Evolutionary conservation across 2,113 vertebrate genomes (phyloP).

Genomic region (Glaucidium brasilianum): DNA sequence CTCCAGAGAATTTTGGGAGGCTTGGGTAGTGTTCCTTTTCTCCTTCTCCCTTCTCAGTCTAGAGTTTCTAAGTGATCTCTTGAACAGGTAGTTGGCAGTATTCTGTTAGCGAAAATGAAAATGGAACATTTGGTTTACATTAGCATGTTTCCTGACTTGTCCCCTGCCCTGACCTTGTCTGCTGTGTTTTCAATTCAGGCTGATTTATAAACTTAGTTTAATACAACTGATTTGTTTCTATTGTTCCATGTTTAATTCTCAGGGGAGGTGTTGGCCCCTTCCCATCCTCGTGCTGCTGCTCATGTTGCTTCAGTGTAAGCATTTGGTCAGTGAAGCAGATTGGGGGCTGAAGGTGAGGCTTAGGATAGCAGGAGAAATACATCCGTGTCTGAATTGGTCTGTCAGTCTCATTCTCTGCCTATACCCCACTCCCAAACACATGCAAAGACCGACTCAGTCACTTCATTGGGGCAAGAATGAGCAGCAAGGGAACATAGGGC

Average conservation of each 20-base stretch:
- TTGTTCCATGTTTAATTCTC: not conserved
- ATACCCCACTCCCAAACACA: fast-evolving
- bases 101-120: not conserved
- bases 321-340: not conserved
- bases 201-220: not conserved
- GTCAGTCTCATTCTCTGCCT: not conserved
- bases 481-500: not conserved
- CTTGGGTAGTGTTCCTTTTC: not conserved
- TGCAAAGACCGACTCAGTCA: fast-evolving
- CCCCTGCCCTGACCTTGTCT: not conserved
- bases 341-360: not conserved
- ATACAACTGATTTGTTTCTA: not conserved
- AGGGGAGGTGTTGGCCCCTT: not conserved
- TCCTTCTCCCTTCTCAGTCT: not conserved
- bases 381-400: not conserved
- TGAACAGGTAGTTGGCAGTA: not conserved
- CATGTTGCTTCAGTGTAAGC: not conserved
- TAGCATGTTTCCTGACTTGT: not conserved
- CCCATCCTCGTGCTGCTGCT: not conserved
- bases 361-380: not conserved
- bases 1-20: not conserved
- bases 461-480: not conserved
- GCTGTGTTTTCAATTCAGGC: not conserved
- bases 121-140: not conserved
- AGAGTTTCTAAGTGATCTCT: not conserved